Conservation (phyloP, 2,888 invertebrate genomes). For the Epinotia bilunana region DNA sequence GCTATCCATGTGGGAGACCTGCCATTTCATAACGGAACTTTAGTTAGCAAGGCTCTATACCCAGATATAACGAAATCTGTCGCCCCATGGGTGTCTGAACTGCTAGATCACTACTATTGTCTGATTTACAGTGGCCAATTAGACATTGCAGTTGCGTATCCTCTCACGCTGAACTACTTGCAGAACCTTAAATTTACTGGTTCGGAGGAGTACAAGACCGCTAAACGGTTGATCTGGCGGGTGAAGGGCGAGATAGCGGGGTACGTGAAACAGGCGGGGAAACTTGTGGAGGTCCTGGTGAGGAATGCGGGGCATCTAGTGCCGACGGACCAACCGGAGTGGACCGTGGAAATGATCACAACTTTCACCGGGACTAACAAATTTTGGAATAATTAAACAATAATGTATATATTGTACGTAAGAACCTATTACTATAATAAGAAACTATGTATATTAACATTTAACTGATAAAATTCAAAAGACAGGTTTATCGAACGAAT, state of each 20-base stretch:
- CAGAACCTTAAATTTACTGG: constrained; percentile 85
- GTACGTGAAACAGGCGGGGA: constrained; percentile 65
- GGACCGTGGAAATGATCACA: constrained; percentile 64
- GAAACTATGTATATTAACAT: no score
- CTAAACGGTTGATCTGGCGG: constrained; percentile 84
- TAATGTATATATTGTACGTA: background rate
- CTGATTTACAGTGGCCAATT: constrained; percentile 92
- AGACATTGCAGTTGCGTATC: constrained; percentile 92
- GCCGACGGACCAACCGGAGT: constrained; percentile 85
- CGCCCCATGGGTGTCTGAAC: constrained; percentile 84
- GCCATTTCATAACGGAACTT: constrained; percentile 81
- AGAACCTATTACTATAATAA: no score
- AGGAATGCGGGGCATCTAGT: constrained; percentile 77
- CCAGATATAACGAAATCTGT: constrained; percentile 89
- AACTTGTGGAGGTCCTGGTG: background rate
- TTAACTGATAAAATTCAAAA: no score
- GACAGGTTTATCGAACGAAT: no score
- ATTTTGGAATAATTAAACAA: constrained; percentile 55
- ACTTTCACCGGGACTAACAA: background rate
- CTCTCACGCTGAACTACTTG: constrained; percentile 88
- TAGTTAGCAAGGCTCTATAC: constrained; percentile 84
- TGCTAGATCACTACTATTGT: constrained; percentile 85
- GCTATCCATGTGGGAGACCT: constrained; percentile 90
- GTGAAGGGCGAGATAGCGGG: constrained; percentile 85
- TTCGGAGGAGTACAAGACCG: constrained; percentile 82